phyloP scores from a whole-genome alignment of 2,113 vertebrate genomes.

The Pterocles gutturalis region DNA sequence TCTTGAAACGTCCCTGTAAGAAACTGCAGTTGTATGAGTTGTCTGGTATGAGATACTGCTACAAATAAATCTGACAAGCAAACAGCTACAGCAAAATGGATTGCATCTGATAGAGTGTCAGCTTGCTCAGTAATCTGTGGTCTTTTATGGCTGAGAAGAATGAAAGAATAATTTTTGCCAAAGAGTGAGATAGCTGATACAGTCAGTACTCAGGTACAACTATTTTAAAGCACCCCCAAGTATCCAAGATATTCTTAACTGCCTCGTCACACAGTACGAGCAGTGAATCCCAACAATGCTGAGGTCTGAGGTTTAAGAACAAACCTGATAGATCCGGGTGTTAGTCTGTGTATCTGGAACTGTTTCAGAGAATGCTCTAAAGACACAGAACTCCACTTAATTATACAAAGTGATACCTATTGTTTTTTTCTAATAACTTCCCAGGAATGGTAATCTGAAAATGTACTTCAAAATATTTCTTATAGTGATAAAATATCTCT shows the following conservation, averaged over 20 bases:
- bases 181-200: not conserved
- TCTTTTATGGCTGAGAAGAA: not conserved
- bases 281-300: rapidly evolving
- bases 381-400: not conserved
- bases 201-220: not conserved
- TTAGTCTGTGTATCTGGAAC: not conserved
- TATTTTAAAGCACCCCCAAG: not conserved
- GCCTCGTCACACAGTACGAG: not conserved
- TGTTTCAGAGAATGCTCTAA: not conserved
- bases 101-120: not conserved
- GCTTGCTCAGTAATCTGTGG: not conserved
- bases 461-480: not conserved
- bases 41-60: slow-evolving; percentile 23
- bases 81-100: not conserved
- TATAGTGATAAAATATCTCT: not conserved
- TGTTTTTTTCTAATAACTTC: not conserved
- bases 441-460: not conserved
- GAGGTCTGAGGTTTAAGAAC: not conserved
- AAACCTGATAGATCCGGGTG: not conserved
- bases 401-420: not conserved
- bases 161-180: not conserved
- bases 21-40: not conserved
- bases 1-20: not conserved
- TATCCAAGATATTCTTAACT: not conserved
- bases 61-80: slow-evolving; percentile 44